Conservation (phyloP, 2,797 vertebrate species). For the Danio jaintianensis region DNA sequence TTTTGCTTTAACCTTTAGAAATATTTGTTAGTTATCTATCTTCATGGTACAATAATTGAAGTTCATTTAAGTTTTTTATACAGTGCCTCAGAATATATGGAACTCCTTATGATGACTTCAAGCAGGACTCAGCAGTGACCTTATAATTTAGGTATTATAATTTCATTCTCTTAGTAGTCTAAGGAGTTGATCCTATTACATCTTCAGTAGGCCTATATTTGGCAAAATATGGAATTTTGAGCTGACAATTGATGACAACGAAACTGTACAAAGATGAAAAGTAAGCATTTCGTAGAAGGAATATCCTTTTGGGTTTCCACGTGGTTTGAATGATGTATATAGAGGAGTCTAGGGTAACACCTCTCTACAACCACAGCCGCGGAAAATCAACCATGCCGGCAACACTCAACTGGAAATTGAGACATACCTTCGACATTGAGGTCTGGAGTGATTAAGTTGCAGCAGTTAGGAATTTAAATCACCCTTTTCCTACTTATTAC, state of each 20-base stretch:
- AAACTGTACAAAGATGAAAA: not conserved
- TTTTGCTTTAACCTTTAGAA: too few relatives aligned
- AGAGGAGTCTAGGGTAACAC: constrained; percentile 13
- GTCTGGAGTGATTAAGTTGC: not conserved
- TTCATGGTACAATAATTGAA: too few relatives aligned
- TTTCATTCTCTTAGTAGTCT: not conserved
- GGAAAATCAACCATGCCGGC: not conserved
- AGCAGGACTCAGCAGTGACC: too few relatives aligned
- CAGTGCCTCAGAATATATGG: too few relatives aligned
- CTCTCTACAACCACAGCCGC: not conserved
- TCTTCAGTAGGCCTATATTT: not conserved
- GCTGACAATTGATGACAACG: not conserved
- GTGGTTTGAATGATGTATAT: not conserved
- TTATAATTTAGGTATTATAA: too few relatives aligned
- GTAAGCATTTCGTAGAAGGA: not conserved
- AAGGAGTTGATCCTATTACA: not conserved
- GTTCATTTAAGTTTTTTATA: too few relatives aligned
- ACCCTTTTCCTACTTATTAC: constrained; percentile 15
- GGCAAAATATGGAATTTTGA: not conserved
- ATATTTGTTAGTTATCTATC: too few relatives aligned
- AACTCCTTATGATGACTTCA: too few relatives aligned
- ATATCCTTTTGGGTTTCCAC: constrained; percentile 37
- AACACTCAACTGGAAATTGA: constrained; percentile 14
- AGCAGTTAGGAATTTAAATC: not conserved
- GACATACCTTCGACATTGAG: not conserved